Evolutionary conservation across 2,888 invertebrate genomes (phyloP).

Genomic region (Aspidiotus destructor): DNA sequence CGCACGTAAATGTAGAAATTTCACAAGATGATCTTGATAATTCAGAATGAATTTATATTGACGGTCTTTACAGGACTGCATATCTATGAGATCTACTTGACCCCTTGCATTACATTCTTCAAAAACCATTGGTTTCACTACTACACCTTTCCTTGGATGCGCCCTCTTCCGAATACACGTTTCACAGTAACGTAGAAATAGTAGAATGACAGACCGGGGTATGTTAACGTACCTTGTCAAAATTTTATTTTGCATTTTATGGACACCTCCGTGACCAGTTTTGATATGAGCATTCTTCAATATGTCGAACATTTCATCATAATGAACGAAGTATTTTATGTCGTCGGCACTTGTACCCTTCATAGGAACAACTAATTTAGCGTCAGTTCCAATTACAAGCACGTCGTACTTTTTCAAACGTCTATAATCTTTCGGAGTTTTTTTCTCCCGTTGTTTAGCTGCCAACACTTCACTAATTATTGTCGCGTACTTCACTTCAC

Average conservation of each 20-base stretch:
- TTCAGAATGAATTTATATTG: slow-evolving; percentile 11
- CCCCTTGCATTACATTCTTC: not conserved
- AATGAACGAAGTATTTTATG: no score
- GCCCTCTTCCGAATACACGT: slow-evolving; percentile 4
- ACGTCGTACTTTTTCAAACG: not conserved
- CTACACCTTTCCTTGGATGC: slow-evolving; percentile 36
- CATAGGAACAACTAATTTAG: slow-evolving; percentile 1
- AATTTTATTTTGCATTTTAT: slow-evolving; percentile 7
- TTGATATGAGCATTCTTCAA: slow-evolving; percentile 1
- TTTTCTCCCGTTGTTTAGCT: not conserved
- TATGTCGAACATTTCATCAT: not conserved
- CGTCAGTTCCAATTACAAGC: not conserved
- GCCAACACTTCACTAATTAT: not conserved
- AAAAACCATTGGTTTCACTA: slow-evolving; percentile 35
- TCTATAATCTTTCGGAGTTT: slow-evolving; percentile 2
- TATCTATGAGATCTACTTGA: slow-evolving; percentile 11
- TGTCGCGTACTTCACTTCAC: not conserved
- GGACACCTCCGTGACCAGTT: slow-evolving; percentile 10
- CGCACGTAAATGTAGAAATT: not conserved
- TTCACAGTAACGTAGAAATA: slow-evolving; percentile 6
- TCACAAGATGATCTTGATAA: slow-evolving; percentile 12
- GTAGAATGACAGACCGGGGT: not conserved
- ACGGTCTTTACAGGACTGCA: slow-evolving; percentile 4
- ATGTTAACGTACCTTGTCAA: not conserved
- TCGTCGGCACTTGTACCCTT: not conserved